A percentile compares a stretch with the other conserved stretches of the same genome.
Evolutionary conservation across 2,113 vertebrate genomes (phyloP).

Genomic region (Dinomys branickii): DNA sequence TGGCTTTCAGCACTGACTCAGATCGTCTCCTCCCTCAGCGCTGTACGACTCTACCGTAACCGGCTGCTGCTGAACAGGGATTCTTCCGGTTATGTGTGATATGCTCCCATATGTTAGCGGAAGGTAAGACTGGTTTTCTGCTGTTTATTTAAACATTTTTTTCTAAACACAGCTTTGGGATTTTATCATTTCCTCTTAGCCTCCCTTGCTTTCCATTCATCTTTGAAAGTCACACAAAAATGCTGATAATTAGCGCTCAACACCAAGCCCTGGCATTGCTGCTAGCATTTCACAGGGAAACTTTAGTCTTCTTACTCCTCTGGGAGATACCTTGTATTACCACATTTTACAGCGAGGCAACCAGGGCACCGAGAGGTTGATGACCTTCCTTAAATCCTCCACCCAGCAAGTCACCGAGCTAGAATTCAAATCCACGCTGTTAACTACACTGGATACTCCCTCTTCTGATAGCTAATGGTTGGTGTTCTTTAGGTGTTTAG

Average conservation of each 20-base stretch:
- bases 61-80: neutral
- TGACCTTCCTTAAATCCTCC: neutral
- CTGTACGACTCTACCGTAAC: neutral
- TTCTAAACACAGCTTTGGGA: neutral
- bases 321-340: neutral
- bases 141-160: conserved; percentile 1
- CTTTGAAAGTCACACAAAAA: conserved; percentile 14
- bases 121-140: conserved; percentile 18
- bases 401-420: neutral
- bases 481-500: neutral
- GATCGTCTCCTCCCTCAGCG: neutral
- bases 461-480: neutral
- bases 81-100: neutral
- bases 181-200: conserved; percentile 14
- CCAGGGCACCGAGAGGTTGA: neutral
- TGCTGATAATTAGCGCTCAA: neutral
- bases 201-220: conserved; percentile 32
- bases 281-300: neutral
- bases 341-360: neutral
- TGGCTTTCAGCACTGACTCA: conserved; percentile 22
- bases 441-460: too few relatives aligned
- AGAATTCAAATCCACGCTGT: neutral
- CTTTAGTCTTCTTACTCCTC: neutral
- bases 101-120: neutral
- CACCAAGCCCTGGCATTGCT: neutral